These are phyloP conservation scores for Drosophila nr. fundita DNA, from an alignment of 2,888 invertebrate genomes.

Conservation along the genomic window DNA sequence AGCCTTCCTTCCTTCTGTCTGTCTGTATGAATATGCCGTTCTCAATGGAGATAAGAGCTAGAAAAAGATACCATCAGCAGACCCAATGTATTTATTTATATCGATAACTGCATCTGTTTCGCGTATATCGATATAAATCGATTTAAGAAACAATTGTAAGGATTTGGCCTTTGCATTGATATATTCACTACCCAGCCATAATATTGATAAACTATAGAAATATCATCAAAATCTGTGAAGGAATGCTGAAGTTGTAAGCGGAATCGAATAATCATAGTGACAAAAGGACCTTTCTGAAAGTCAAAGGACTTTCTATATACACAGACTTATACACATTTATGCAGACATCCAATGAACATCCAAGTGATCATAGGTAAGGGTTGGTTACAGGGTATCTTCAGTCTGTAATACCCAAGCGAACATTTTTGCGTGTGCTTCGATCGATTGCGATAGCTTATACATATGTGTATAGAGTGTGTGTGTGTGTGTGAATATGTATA, in stretches of 20 bases:
- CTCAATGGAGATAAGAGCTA: too few relatives aligned
- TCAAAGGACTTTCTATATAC: not conserved
- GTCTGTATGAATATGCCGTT: too few relatives aligned
- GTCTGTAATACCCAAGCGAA: constrained; percentile 2
- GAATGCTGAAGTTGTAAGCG: not conserved
- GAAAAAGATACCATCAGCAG: not conserved
- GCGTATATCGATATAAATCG: not conserved
- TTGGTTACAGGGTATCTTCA: not conserved
- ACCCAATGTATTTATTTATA: not conserved
- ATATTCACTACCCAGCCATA: too few relatives aligned
- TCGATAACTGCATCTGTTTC: not conserved
- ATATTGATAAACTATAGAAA: not conserved
- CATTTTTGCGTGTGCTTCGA: constrained; percentile 48
- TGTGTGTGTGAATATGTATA: not conserved
- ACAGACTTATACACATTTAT: not conserved
- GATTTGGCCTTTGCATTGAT: too few relatives aligned
- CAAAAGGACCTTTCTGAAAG: too few relatives aligned
- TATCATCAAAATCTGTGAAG: too few relatives aligned
- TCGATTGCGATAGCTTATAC: constrained; percentile 32
- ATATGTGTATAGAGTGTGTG: not conserved
- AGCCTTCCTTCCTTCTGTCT: not conserved
- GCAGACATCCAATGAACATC: too few relatives aligned
- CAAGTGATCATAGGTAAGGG: not conserved
- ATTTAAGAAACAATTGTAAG: not conserved
- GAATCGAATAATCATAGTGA: not conserved